Base-by-base conservation (phyloP, 1,140 invertebrate genomes). In the Holcopasites calliopsidis region DNA sequence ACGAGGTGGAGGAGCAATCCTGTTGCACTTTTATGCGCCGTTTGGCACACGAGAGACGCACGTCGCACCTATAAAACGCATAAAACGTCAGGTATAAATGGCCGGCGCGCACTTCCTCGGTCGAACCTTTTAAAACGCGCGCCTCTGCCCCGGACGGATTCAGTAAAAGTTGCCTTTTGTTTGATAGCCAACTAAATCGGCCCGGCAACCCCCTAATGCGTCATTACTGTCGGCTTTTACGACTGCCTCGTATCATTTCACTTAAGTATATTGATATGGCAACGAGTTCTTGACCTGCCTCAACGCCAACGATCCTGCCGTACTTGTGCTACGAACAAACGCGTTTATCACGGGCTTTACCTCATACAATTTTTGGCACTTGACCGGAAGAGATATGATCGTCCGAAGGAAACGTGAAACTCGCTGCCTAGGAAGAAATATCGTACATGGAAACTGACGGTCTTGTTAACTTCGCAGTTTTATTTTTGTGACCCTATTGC, bases 241-340 rank as follows among this genome's bases (percentile, higher is more conserved):
- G 89, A 85, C 86, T 79, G 86, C 84, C 91, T 92, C 91, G 90
- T 92, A 91, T 91, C 91, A 91, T 92, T 92, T 92, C 91, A 92
- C 91, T 92, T 92, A 92, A 90, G 90, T 92, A 92, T 92, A 92
- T 92, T 92, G 91, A 92, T 92, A 92, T 91, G 90, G 90, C 91
- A 90, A 91, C 90, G 90, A 91, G 91, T 88, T 91, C 90, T 88
- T 83, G 86, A 88, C 87, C 87, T 88, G 73, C 83, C 86, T 80
- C 83, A 88, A 88, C 86, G 73, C 66, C 76, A 55, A 79, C 65
- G 72, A 75, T 76, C 77, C 77, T 66, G 52, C 70, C 64, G 35
- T 71, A 68, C 74, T 60, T 64, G 28, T 54, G 44, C 60, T 66
- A 62, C 55, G 65, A 65, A 69, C 61, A 52, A 77, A 64, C 62